Evolutionary conservation across 30 jellyfish, hydroid and myxozoan species (phyloP), one percentile per base, ranked within the genome.

Genomic region (Chrysaora quinquecirrha): DNA sequence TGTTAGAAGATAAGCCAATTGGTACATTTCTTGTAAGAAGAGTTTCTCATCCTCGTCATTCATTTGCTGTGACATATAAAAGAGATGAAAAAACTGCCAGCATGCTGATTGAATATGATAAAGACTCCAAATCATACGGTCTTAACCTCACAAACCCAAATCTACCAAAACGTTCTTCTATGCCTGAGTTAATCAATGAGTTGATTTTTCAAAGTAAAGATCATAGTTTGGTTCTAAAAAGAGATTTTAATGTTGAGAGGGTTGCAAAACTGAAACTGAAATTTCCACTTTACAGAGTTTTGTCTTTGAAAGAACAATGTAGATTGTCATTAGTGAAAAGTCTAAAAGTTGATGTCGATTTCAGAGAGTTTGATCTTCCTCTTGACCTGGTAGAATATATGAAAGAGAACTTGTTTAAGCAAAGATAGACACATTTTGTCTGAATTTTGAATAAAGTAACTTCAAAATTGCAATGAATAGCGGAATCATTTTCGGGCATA

Each of bases 1-100:
- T 80, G 43, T 49, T 80, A 3, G 34, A 65, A 52, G 29, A 80
- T 56, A 56, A 68, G 21, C 61, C 49, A 16, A 68, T 64, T 35
- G 90, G 90, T 2, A 50, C 76, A 24, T 80, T 64, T 32, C 47
- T 80, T 21, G 83, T 80, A n/a, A 73, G 90, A 49, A 80, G 68
- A 67, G 49, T 76, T 28, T 80, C 90, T 0, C 83, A 80, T 30
- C 81, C 90, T 16, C 50, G 14, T 19, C 52, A 64, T 64, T 63
- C 32, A 66, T 80, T 34, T 38, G 34, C 90, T 9, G 30, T 80
- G 12, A 80, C 90, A 33, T 80, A 80, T 81, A 80, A 80, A 46
- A 29, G 80, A 34, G 64, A 65, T 3, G 90, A 83, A 34, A 80
- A 20, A 10, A 76, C 66, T 38, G 90, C 90, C 18, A 64, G 83